phyloP scores from a whole-genome alignment of 2,888 invertebrate genomes.

The Podotricha telesiphe region DNA sequence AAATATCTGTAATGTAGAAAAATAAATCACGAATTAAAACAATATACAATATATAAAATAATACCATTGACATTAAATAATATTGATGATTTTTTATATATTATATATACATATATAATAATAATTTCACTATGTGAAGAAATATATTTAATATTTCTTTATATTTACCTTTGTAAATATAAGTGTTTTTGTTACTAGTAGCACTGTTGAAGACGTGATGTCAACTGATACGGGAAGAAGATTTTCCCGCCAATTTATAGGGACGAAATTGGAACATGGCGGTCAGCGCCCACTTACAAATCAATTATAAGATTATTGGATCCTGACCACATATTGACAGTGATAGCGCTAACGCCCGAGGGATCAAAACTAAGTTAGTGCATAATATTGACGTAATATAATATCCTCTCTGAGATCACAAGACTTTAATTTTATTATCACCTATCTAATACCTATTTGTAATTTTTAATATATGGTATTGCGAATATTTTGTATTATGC shows the following conservation, averaged over 20 bases:
- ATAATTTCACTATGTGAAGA: background rate
- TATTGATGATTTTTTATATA: no score
- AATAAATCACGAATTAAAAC: background rate
- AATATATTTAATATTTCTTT: background rate
- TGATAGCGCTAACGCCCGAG: slow-evolving; percentile 54
- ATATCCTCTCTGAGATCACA: background rate
- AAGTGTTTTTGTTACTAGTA: slow-evolving; percentile 53
- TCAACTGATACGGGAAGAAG: slow-evolving; percentile 64
- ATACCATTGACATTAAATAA: background rate
- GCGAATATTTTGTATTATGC: no score
- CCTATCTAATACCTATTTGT: no score
- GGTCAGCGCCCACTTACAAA: slow-evolving; percentile 54
- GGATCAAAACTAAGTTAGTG: slow-evolving; percentile 75
- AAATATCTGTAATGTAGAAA: background rate
- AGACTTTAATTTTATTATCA: background rate
- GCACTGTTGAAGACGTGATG: slow-evolving; percentile 55
- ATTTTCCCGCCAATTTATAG: slow-evolving; percentile 69
- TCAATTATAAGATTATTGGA: slow-evolving; percentile 78
- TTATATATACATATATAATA: background rate
- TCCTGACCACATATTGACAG: slow-evolving; percentile 71
- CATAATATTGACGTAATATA: slow-evolving; percentile 45
- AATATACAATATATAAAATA: background rate
- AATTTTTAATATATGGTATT: no score
- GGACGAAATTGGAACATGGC: slow-evolving; percentile 53
- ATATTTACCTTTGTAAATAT: slow-evolving; percentile 51